Evolutionary conservation across 2,113 vertebrate species (phyloP), one percentile per base, ranked within the genome.

Genomic region (Corythoichthys intestinalis): DNA sequence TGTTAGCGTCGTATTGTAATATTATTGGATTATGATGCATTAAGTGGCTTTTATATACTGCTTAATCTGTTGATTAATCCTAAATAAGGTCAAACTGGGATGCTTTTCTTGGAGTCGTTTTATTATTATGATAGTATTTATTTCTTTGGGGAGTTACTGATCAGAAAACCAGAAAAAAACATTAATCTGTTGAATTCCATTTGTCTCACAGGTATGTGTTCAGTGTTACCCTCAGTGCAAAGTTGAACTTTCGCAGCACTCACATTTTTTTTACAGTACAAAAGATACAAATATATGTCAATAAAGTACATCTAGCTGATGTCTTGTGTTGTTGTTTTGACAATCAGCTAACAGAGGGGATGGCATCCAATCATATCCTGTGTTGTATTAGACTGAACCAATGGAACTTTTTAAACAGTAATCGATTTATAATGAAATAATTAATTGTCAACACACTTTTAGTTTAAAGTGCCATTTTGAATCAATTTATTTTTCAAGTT

Each of bases 1-100:
- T 70, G 41, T 72, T 39, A 65, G 48, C 49, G 7, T 59, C 56
- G 34, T 50, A 41, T n/a, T 65, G 66, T 56, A 35, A 67, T 34
- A 20, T 41, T 46, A 49, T 20, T 39, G 52, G 46, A 69, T 64
- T 57, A 62, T 48, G 12, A 65, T 39, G 14, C 11, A 52, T 66
- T 52, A 65, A 65, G 35, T 46, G 46, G 61, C 41, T 47, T 63
- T 46, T 12, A 62, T 47, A 20, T 6, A 63, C n/a, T 47, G 61
- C 46, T 60, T 35, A 10, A 56, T 56, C 20, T 56, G 20, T 56
- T 37, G 56, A 4, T 58, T 12, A 12, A 14, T 58, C 4, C 34
- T 34, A 58, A 58, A 58, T 37, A 58, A 58, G 34, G 56, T 58
- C 56, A 58, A 37, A 13, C 35, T 58, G 13, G 5, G 13, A 34